Conservation (phyloP, 2,113 vertebrate genomes). For the Corythaeola cristata region DNA sequence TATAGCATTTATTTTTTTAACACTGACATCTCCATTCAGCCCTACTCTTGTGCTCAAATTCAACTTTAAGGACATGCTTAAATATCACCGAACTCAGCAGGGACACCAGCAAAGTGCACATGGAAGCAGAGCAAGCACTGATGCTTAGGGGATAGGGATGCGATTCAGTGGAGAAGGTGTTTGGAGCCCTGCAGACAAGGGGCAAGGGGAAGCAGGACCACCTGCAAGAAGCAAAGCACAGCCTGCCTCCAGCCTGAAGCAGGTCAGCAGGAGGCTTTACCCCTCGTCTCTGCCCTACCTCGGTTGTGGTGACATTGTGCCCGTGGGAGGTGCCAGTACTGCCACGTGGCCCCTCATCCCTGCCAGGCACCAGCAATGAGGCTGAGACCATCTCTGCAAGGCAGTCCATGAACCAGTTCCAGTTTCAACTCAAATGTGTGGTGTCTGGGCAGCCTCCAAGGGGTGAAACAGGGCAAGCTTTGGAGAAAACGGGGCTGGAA, state of each 20-base stretch:
- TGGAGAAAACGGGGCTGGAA: not conserved
- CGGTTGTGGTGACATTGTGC: not conserved
- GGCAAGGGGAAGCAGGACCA: not conserved
- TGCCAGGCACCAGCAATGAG: not conserved
- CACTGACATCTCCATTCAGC: not conserved
- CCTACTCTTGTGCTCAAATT: not conserved
- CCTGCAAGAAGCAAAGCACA: not conserved
- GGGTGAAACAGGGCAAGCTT: not conserved
- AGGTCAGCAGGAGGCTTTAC: not conserved
- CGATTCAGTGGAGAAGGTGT: not conserved
- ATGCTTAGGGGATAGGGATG: not conserved
- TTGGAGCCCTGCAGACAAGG: not conserved
- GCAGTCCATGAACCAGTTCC: accelerated
- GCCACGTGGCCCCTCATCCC: not conserved
- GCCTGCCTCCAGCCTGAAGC: not conserved
- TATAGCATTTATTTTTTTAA: not conserved
- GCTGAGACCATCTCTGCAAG: accelerated
- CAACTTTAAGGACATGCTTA: not conserved
- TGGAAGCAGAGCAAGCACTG: not conserved
- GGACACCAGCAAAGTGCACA: not conserved
- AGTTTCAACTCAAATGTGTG: not conserved
- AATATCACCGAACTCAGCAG: not conserved
- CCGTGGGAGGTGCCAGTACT: accelerated
- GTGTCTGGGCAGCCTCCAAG: not conserved
- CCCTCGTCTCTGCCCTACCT: not conserved